Base-by-base conservation (phyloP, 2,888 invertebrate species). In the Rhagium mordax region DNA sequence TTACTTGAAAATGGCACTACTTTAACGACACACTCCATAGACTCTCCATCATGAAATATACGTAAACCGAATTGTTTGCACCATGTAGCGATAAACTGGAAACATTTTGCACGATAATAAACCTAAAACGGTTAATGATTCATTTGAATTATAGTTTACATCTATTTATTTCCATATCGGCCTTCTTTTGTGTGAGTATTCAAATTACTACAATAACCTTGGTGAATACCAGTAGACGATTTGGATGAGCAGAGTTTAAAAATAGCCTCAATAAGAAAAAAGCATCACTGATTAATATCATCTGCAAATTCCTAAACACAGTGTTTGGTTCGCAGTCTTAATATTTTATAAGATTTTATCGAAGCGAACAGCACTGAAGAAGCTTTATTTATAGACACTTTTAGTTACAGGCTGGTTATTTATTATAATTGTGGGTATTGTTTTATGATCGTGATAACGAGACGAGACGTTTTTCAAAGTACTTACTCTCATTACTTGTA, bases 231-330 rank as follows among this genome's bases (percentile, higher is more conserved):
- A 47, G 61, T 21, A n/a, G 55, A 24, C 24, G 41, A 13, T 20
- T 41, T 21, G 41, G 61, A 62, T 62, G 61, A 62, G 33, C 47
- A 24, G 21, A 48, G 20, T 47, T 21, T 62, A 62, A 62, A 62
- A 62, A 62, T 62, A 62, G 61, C 48, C 13, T 15, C 20, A 55
- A 55, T 15, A 55, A 55, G 55, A 55, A 24, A 24, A 55, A 55
- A 55, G n/a, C 24, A 3, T 18, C 51, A 21, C 18, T 20, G 41
- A 41, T 41, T n/a, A 41, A 41, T 15, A n/a, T n/a, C 2, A 41
- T 41, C 41, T 41, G 41, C 13, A 41, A 10, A 41, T 10, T 41
- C 4, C 41, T 41, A 41, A 33, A 41, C 41, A 41, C 13, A 13
- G n/a, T 41, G 41, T n/a, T 33, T 41, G 41, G 41, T n/a, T 33